Evolutionary conservation across 2,888 invertebrate genomes (phyloP).

Genomic region (Diogma glabrata): DNA sequence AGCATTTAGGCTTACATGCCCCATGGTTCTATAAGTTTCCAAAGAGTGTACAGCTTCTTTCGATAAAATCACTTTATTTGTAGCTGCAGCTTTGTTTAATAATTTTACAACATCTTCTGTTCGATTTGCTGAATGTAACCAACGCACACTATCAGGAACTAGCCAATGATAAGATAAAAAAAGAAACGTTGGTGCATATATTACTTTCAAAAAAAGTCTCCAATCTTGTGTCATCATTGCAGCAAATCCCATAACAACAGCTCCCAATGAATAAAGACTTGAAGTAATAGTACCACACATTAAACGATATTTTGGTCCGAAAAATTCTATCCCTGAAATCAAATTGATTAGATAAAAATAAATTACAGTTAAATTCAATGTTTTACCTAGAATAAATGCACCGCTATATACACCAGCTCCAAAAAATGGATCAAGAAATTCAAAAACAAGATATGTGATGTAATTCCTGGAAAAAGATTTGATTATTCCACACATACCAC

Average conservation of each 20-base stretch:
- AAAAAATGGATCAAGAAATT: neutral
- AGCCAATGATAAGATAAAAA: conserved; percentile 55
- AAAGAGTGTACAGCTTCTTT: conserved; percentile 41
- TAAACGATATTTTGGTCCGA: conserved; percentile 58
- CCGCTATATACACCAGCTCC: neutral
- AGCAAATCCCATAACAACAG: conserved; percentile 50
- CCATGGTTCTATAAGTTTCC: too few species aligned
- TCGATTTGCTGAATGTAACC: conserved; percentile 55
- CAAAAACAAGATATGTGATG: neutral
- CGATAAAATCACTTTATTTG: conserved; percentile 45
- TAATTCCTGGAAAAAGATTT: neutral
- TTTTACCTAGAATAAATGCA: conserved; percentile 1
- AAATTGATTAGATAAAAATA: too few species aligned
- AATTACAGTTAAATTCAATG: too few species aligned
- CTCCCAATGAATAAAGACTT: conserved; percentile 58
- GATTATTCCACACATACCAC: neutral
- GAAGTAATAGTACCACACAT: conserved; percentile 59
- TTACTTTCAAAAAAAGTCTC: conserved; percentile 41
- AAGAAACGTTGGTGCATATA: conserved; percentile 57
- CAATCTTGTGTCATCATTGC: conserved; percentile 42
- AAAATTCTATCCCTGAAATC: conserved; percentile 62
- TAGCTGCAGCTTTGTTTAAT: conserved; percentile 43
- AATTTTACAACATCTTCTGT: conserved; percentile 44
- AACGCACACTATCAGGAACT: conserved; percentile 61
- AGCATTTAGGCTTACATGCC: too few species aligned